These are phyloP conservation scores for Indri indri DNA, from an alignment of 2,113 vertebrate species.

Conservation along the genomic window DNA sequence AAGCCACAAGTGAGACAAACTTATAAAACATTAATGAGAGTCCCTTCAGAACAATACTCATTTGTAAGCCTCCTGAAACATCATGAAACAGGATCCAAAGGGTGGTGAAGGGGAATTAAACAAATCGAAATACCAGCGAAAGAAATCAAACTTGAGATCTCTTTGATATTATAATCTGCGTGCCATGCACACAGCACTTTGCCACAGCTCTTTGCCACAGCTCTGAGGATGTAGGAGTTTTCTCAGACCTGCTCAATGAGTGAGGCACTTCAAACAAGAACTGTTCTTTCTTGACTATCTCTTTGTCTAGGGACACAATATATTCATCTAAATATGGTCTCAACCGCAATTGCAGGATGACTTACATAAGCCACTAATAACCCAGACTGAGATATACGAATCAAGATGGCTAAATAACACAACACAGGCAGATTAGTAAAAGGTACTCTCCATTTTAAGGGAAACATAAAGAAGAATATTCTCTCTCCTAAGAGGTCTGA, in stretches of 20 bases:
- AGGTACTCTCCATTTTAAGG: not conserved
- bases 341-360: not conserved
- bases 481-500: not conserved
- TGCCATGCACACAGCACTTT: not conserved
- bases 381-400: not conserved
- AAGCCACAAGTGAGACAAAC: not conserved
- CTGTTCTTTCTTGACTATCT: not conserved
- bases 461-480: not conserved
- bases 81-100: not conserved
- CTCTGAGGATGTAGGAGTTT: not conserved
- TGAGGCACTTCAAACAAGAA: not conserved
- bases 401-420: not conserved
- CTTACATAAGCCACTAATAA: not conserved
- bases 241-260: conserved; percentile 18
- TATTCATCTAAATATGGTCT: not conserved
- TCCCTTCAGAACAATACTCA: not conserved
- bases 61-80: not conserved
- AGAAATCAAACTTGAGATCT: not conserved
- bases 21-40: conserved; percentile 30
- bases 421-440: not conserved
- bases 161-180: conserved; percentile 1
- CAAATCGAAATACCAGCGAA: not conserved
- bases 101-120: not conserved
- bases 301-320: conserved; percentile 21
- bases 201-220: not conserved